Evolutionary conservation across 2,113 vertebrate genomes (phyloP), one percentile per base, ranked within the genome.

Genomic region (Eira barbara): DNA sequence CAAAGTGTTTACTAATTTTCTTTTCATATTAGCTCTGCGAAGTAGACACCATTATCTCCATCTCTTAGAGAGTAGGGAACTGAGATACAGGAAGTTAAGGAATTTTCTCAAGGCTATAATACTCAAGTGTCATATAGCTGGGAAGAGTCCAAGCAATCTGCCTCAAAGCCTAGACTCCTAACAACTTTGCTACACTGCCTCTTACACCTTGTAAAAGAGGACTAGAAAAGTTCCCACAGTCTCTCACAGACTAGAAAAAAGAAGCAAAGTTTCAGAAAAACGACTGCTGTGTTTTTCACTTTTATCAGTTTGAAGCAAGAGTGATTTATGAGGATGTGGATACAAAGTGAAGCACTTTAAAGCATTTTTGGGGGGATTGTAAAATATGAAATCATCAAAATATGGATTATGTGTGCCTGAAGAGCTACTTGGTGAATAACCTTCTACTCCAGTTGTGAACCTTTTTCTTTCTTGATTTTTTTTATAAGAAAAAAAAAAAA

Each of bases 341-440:
- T 74, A 96, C 73, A 95, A 96, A 95, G 74, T 42, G 59, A 95
- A 96, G 67, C 39, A 74, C 49, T 87, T 93, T 61, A 87, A 85
- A 29, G 45, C 93, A 73, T 97, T 95, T 84, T 79, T 84, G 86
- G 78, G 80, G 84, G 55, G 59, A 82, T 90, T 96, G 13, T 93
- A 97, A 97, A 84, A 95, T 78, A n/a, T 79, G 80, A 96, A 95
- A 94, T 92, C 67, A 39, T 95, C 78, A 96, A 97, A 97, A 93
- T 89, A 84, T 61, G 52, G 74, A 88, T 95, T 94, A 29, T 85
- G 42, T 90, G 79, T 96, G 65, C 36, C 31, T 69, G 39, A 89
- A 97, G 83, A 97, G 17, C 31, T 97, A 47, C 80, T 97, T 83
- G 93, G 85, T 88, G 69, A 95, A 90, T 89, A 85, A 88, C 74